Percentiles rank a stretch among this genome's conserved stretches.
phyloP scores from a whole-genome alignment of 2,888 invertebrate genomes.

The Odiellus spinosus region DNA sequence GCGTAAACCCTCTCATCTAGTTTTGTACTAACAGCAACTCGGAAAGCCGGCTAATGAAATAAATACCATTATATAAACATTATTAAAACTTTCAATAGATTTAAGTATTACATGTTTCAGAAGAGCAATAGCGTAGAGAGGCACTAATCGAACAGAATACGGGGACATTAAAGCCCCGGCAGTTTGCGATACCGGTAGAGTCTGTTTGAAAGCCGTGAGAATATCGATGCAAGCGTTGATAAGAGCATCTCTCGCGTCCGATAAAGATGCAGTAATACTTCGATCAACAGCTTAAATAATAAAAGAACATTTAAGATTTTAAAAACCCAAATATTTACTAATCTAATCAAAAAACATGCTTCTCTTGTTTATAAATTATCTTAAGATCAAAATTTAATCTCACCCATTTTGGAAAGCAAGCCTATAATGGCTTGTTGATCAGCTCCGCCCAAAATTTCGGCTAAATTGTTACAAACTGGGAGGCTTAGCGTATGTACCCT shows the following conservation, averaged over 20 bases:
- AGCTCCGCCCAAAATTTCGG: slow-evolving; percentile 70
- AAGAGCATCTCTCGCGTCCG: slow-evolving; percentile 89
- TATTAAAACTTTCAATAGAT: no score
- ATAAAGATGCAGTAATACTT: slow-evolving; percentile 62
- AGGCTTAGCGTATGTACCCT: slow-evolving; percentile 92
- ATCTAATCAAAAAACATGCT: neutral
- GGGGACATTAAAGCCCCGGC: slow-evolving; percentile 55
- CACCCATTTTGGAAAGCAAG: slow-evolving; percentile 88
- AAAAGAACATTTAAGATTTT: slow-evolving; percentile 1
- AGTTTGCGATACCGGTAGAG: slow-evolving; percentile 34
- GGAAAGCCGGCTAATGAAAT: slow-evolving; percentile 60
- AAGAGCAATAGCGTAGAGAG: slow-evolving; percentile 72
- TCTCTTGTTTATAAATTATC: slow-evolving; percentile 3
- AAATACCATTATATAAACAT: slow-evolving; percentile 4
- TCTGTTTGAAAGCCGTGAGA: slow-evolving; percentile 51
- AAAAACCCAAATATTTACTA: no score
- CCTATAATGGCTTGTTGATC: slow-evolving; percentile 88
- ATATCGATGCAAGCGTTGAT: slow-evolving; percentile 89
- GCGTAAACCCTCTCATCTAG: slow-evolving; percentile 84
- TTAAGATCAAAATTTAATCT: no score
- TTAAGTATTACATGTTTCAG: slow-evolving; percentile 68
- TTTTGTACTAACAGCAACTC: slow-evolving; percentile 68
- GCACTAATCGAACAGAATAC: slow-evolving; percentile 58
- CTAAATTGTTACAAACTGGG: slow-evolving; percentile 66
- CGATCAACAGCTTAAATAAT: slow-evolving; percentile 63